Evolutionary conservation across 1,140 invertebrate species (phyloP).

Genomic region (Drosophila bipectinata): DNA sequence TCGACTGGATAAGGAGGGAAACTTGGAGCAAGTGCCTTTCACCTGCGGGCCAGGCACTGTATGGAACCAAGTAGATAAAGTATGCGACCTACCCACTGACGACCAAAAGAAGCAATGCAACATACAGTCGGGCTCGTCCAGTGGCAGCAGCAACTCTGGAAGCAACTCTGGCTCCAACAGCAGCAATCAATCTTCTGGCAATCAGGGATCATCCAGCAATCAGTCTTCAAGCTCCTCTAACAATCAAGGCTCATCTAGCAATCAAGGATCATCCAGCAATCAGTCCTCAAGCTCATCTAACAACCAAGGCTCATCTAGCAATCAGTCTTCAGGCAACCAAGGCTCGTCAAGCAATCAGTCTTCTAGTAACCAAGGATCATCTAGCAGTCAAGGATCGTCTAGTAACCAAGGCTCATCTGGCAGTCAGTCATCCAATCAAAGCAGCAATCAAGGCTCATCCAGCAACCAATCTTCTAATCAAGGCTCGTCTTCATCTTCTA

Average conservation of each 20-base stretch:
- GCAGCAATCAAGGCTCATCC: conserved; percentile 29
- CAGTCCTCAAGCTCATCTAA: conserved; percentile 16
- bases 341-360: conserved; percentile 23
- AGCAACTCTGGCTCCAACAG: conserved; percentile 20
- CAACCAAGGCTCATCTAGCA: conserved; percentile 17
- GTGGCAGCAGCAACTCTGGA: conserved; percentile 29
- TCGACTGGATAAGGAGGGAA: conserved; percentile 85
- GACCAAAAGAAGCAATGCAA: conserved; percentile 86
- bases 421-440: conserved; percentile 16
- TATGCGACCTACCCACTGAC: conserved; percentile 86
- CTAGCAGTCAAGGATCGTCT: conserved; percentile 22
- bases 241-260: conserved; percentile 6
- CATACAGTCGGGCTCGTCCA: conserved; percentile 77
- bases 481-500: conserved; percentile 6
- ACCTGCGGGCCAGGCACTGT: conserved; percentile 87
- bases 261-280: conserved; percentile 25
- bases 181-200: conserved; percentile 26
- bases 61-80: conserved; percentile 84
- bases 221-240: background rate
- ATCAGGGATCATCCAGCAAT: conserved; percentile 29
- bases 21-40: conserved; percentile 86
- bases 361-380: conserved; percentile 16
- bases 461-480: conserved; percentile 42
- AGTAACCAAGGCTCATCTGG: conserved; percentile 13
- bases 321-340: conserved; percentile 26